phyloP scores from a whole-genome alignment of 2,888 invertebrate genomes.

The Chloroclystis v-ata region DNA sequence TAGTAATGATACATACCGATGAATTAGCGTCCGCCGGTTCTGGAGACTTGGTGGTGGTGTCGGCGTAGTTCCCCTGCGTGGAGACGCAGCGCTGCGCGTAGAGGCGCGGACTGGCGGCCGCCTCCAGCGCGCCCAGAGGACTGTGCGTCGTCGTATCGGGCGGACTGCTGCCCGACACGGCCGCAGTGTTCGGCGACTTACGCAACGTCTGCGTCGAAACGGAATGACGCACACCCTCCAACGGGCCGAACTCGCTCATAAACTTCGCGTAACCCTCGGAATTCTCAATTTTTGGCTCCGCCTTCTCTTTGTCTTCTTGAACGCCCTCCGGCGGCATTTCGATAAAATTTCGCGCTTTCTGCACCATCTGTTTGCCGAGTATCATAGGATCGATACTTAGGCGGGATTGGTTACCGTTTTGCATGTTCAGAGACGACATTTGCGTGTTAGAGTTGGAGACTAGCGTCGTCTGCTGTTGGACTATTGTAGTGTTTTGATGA shows the following conservation, averaged over 20 bases:
- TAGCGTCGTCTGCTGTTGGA: conserved; percentile 88
- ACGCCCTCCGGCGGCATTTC: conserved; percentile 31
- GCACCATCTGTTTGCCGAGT: conserved; percentile 52
- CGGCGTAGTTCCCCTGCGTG: conserved; percentile 53
- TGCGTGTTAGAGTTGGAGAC: conserved; percentile 80
- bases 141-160: conserved; percentile 92
- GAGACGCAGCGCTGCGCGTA: conserved; percentile 36
- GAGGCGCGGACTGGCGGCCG: conserved; percentile 36
- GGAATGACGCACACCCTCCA: conserved; percentile 76
- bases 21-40: conserved; percentile 64
- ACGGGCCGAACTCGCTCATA: conserved; percentile 39
- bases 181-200: conserved; percentile 47
- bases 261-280: conserved; percentile 44
- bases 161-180: conserved; percentile 66
- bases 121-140: conserved; percentile 80
- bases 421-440: conserved; percentile 34
- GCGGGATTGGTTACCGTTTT: conserved; percentile 56
- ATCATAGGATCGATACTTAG: conserved; percentile 80
- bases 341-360: conserved; percentile 40
- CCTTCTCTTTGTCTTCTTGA: conserved; percentile 29
- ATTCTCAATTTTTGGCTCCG: conserved; percentile 30
- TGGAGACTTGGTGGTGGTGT: conserved; percentile 69
- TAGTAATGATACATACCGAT: conserved; percentile 38
- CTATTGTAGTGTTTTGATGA: conserved; percentile 91
- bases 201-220: conserved; percentile 85